phyloP scores from a whole-genome alignment of 2,113 vertebrate genomes.

The Phyllostomus discolor region DNA sequence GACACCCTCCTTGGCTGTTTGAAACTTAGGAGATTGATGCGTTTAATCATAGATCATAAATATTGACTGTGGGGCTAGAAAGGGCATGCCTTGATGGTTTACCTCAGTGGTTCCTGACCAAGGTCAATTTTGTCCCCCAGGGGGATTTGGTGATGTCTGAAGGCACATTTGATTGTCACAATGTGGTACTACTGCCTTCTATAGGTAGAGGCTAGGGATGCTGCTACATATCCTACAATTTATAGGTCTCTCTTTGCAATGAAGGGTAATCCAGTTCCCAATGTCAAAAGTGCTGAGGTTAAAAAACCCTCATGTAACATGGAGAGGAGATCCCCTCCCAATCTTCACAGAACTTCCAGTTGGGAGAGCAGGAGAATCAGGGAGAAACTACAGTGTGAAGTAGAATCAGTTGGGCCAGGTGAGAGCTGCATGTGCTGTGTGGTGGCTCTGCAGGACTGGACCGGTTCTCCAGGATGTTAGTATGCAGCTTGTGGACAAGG shows the following conservation, averaged over 20 bases:
- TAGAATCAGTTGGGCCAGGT: not conserved
- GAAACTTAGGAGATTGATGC: not conserved
- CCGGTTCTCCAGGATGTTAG: not conserved
- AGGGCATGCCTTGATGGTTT: not conserved
- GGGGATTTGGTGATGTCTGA: not conserved
- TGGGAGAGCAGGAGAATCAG: not conserved
- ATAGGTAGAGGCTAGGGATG: not conserved
- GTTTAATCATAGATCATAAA: rapidly evolving
- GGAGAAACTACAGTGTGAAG: rapidly evolving
- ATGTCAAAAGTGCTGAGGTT: not conserved
- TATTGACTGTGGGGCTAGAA: not conserved
- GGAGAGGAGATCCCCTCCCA: not conserved
- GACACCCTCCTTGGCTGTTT: not conserved
- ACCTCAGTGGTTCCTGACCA: not conserved
- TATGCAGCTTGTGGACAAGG: no score
- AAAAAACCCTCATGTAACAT: not conserved
- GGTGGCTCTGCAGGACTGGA: not conserved
- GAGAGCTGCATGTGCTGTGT: no score
- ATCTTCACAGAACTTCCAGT: not conserved
- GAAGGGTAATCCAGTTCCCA: not conserved
- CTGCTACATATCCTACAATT: not conserved
- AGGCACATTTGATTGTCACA: not conserved
- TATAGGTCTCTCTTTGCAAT: not conserved
- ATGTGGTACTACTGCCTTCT: rapidly evolving
- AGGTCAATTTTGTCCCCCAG: not conserved